These are phyloP conservation scores for Apis laboriosa DNA, from an alignment of 1,140 invertebrate genomes.

Conservation along the genomic window DNA sequence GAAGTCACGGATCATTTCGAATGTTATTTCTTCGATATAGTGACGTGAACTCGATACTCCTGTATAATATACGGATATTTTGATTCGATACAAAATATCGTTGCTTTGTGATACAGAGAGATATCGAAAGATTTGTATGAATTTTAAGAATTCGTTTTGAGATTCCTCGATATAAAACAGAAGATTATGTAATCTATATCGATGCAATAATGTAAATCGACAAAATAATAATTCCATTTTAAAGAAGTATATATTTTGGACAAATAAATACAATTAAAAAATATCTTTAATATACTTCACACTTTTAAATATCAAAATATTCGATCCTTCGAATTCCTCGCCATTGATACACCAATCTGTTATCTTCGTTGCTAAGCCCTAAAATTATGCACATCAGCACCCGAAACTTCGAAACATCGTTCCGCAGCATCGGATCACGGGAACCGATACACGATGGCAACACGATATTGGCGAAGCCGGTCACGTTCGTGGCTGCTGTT, in stretches of 20 bases:
- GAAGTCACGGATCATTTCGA: not conserved
- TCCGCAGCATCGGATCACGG: not conserved
- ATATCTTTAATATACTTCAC: not conserved
- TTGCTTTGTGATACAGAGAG: not conserved
- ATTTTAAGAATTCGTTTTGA: no score
- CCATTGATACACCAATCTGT: no score
- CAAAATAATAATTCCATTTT: no score
- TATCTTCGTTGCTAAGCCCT: not conserved
- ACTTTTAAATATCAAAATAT: not conserved
- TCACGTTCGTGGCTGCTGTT: constrained; percentile 57
- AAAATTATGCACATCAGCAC: constrained; percentile 1
- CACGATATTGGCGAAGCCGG: constrained; percentile 11
- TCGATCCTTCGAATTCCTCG: not conserved
- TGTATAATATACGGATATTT: not conserved
- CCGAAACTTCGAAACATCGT: not conserved
- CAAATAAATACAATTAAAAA: no score
- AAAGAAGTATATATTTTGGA: no score
- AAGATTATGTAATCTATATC: no score
- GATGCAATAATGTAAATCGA: no score
- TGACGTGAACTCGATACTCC: not conserved
- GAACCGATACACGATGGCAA: not conserved
- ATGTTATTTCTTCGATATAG: not conserved
- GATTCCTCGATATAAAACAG: no score
- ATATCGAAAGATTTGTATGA: no score
- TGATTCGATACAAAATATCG: not conserved